Conservation (phyloP, 2,888 invertebrate species). For the Hermaeophaga mercurialis region DNA sequence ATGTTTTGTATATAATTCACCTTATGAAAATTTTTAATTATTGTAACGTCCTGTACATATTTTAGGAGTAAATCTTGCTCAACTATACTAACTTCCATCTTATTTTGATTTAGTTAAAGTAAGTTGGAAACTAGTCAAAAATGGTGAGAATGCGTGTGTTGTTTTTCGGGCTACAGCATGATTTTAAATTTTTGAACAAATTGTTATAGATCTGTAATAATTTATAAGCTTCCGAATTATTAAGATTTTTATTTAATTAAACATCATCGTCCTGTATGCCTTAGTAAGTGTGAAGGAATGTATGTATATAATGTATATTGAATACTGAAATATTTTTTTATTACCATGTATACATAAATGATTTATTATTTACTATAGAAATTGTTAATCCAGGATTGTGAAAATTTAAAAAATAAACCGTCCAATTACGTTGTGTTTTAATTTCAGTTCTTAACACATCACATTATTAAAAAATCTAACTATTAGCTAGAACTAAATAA, state of each 20-base stretch:
- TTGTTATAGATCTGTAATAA: too few species aligned
- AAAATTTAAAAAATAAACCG: constrained; percentile 1
- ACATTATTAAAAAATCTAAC: too few species aligned
- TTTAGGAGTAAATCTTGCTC: not conserved
- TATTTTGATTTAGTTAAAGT: not conserved
- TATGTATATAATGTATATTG: constrained; percentile 27
- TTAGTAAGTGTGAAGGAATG: not conserved
- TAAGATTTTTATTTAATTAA: too few species aligned
- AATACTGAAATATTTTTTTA: not conserved
- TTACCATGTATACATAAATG: constrained; percentile 14
- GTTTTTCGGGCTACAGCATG: not conserved
- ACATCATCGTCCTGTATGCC: not conserved
- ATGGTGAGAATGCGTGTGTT: not conserved
- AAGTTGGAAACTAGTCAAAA: not conserved
- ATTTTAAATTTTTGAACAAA: not conserved
- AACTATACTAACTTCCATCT: not conserved
- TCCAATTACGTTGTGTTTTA: too few species aligned
- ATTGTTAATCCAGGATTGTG: not conserved
- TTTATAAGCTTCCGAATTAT: too few species aligned
- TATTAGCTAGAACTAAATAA: too few species aligned
- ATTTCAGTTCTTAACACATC: too few species aligned
- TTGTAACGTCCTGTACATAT: not conserved
- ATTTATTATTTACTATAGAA: constrained; percentile 2
- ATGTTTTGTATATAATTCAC: not conserved
- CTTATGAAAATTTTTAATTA: not conserved